phyloP scores from a whole-genome alignment of 1,140 invertebrate genomes.

The Bombus confusus region DNA sequence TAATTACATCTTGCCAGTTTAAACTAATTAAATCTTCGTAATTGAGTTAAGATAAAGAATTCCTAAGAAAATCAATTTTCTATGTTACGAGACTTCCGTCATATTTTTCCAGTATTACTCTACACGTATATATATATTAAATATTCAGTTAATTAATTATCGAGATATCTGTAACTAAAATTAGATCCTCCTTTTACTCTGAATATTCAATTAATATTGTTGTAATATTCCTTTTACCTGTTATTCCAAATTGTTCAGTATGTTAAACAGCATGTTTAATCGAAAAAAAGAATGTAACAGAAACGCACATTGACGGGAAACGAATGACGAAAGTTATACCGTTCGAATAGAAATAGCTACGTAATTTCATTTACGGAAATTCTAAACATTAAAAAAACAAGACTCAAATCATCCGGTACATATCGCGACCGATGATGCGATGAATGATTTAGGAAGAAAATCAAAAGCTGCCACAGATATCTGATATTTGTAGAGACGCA shows the following conservation, averaged over 20 bases:
- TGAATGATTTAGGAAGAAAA: background rate
- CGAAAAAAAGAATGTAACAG: background rate
- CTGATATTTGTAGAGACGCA: background rate
- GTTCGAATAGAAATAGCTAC: too few species aligned
- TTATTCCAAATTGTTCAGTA: background rate
- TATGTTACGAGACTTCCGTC: background rate
- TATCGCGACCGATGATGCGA: background rate
- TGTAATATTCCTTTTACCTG: background rate
- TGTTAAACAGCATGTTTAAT: background rate
- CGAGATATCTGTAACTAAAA: background rate
- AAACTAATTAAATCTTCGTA: background rate
- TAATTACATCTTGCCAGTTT: conserved; percentile 7
- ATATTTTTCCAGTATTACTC: background rate
- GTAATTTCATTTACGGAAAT: background rate
- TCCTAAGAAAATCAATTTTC: background rate
- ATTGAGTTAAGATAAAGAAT: conserved; percentile 6
- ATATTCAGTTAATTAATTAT: background rate
- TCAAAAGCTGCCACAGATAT: background rate
- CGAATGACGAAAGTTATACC: too few species aligned
- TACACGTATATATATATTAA: background rate
- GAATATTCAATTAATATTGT: background rate
- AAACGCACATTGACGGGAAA: too few species aligned
- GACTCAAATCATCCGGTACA: background rate
- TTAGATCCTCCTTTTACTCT: too few species aligned
- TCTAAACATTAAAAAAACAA: background rate